phyloP scores from a whole-genome alignment of 2,113 vertebrate species.

The Arothron firmamentum region DNA sequence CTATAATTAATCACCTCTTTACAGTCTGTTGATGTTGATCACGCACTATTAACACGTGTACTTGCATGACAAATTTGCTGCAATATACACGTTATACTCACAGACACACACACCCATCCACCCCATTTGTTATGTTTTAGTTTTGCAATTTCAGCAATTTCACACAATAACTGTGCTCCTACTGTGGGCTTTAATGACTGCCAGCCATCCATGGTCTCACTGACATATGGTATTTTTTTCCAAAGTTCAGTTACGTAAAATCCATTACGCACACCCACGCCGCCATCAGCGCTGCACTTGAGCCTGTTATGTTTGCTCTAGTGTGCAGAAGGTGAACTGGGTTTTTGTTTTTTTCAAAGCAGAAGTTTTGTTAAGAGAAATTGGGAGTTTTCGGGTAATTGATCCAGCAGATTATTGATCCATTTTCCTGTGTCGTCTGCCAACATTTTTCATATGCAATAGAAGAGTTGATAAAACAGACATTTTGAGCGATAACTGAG shows the following conservation, averaged over 20 bases:
- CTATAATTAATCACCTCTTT: no score
- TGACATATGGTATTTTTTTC: neutral
- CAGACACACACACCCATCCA: neutral
- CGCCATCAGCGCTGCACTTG: neutral
- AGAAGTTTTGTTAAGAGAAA: neutral
- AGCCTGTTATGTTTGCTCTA: neutral
- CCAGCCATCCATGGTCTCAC: neutral
- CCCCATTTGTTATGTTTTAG: neutral
- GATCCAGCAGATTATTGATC: neutral
- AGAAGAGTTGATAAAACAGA: neutral
- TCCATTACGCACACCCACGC: neutral
- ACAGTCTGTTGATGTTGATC: no score
- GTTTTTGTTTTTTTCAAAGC: neutral
- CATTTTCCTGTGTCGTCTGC: neutral
- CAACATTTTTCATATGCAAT: neutral
- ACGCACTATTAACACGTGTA: no score
- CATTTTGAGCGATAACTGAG: neutral
- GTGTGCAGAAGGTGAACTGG: neutral
- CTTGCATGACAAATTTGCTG: no score
- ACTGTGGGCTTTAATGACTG: neutral
- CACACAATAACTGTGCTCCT: neutral
- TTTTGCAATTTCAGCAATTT: no score
- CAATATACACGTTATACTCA: neutral
- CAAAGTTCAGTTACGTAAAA: neutral
- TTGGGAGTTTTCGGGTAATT: neutral